Conservation (phyloP, 2,797 vertebrate species). For the Yasuhikotakia modesta region DNA sequence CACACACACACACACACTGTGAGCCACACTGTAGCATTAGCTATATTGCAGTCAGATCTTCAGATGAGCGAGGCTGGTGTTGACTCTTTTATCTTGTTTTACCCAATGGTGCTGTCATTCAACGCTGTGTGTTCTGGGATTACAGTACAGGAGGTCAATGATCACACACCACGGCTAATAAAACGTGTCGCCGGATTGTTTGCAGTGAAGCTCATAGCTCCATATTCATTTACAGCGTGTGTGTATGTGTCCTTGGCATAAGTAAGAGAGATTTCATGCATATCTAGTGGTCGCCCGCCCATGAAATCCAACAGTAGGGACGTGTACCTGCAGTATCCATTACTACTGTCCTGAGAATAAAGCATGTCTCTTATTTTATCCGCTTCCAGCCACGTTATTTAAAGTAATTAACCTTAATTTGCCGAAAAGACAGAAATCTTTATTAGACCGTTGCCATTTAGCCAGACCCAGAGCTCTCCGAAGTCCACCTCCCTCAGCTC, state of each 20-base stretch:
- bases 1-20: background rate
- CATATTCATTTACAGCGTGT: conserved; percentile 51
- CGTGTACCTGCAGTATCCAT: conserved; percentile 80
- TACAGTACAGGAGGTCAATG: conserved; percentile 55
- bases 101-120: conserved; percentile 52
- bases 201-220: conserved; percentile 51
- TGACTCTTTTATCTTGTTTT: conserved; percentile 47
- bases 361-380: conserved; percentile 79
- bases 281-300: conserved; percentile 33
- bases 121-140: conserved; percentile 48
- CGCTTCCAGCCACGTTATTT: conserved; percentile 92
- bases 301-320: conserved; percentile 71
- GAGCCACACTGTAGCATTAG: conserved; percentile 20
- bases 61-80: conserved; percentile 35
- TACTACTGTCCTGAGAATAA: conserved; percentile 85
- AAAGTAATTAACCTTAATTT: conserved; percentile 99
- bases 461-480: conserved; percentile 84
- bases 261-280: conserved; percentile 47
- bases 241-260: conserved; percentile 51
- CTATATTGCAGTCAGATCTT: conserved; percentile 12
- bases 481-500: conserved; percentile 91
- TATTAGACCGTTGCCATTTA: conserved; percentile 94
- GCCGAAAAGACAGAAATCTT: conserved; percentile 87
- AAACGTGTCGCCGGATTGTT: conserved; percentile 53
- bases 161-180: conserved; percentile 53